Evolutionary conservation across 2,113 vertebrate species (phyloP).

Genomic region (Todiramphus saurophagus): DNA sequence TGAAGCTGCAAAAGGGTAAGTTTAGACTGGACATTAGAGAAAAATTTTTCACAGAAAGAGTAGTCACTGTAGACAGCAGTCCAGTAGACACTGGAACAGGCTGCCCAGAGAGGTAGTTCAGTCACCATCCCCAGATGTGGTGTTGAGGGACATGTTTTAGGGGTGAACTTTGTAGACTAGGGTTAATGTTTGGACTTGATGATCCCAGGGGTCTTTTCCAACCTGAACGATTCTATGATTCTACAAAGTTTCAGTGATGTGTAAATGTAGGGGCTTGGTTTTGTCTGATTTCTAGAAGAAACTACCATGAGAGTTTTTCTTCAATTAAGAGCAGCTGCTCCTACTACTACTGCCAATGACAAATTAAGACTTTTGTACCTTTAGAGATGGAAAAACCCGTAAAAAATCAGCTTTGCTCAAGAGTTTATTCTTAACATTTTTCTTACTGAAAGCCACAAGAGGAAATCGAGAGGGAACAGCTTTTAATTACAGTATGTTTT

Average conservation of each 20-base stretch:
- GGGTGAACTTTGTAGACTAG: too few species aligned
- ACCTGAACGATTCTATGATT: too few species aligned
- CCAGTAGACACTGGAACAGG: too few species aligned
- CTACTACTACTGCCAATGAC: slow-evolving; percentile 7
- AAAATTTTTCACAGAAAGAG: too few species aligned
- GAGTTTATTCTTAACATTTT: slow-evolving; percentile 27
- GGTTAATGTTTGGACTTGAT: too few species aligned
- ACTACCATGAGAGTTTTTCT: background rate
- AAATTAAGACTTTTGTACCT: slow-evolving; percentile 36
- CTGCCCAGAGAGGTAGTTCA: too few species aligned
- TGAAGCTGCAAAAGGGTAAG: too few species aligned
- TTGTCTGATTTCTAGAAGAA: background rate
- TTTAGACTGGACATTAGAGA: too few species aligned
- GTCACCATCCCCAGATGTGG: too few species aligned
- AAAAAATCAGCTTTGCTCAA: background rate
- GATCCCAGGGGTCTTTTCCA: too few species aligned
- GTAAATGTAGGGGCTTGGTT: background rate
- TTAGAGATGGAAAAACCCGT: slow-evolving; percentile 7
- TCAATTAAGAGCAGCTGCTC: background rate
- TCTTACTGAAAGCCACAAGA: background rate
- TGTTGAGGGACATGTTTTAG: too few species aligned
- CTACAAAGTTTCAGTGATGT: background rate
- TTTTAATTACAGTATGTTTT: slow-evolving; percentile 49
- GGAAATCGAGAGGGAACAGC: background rate
- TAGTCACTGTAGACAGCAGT: too few species aligned